Evolutionary conservation across 2,888 invertebrate genomes (phyloP), one percentile per base, ranked within the genome.

Genomic region (Heliconius hortense): DNA sequence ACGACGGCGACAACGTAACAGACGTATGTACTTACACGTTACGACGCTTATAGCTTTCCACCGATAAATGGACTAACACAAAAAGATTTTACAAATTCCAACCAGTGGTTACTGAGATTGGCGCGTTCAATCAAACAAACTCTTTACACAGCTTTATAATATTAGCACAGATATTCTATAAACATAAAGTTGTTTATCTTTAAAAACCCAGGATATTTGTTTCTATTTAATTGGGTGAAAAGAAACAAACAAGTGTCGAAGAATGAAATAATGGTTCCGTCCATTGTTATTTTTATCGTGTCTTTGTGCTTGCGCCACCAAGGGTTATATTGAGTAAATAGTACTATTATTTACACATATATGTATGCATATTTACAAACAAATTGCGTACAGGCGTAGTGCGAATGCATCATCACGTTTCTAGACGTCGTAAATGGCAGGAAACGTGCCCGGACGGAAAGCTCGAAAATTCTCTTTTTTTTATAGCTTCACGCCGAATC

Each of bases 341-440:
- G 24, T 56, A 43, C 39, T 64, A 64, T 64, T 64, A 39, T 66
- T 24, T 66, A 24, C 39, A 43, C 66, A 66, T 64, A 39, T 8
- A 66, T 66, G 3, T 39, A n/a, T 64, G 24, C 24, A 56, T 53
- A 68, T 53, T 28, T 53, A 68, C 53, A 31, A 53, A 53, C 31
- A 68, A 68, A 53, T 53, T 68, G 68, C 68, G 53, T 68, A 56
- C n/a, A 69, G 31, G 53, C 53, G 31, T 56, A 53, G 31, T 15
- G 69, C n/a, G 53, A 53, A 69, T 69, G 69, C 69, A 69, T 56
- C 69, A 56, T 56, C 69, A 56, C 69, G 53, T 56, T 31, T 35
- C 31, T 31, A 56, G 68, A 53, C 53, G 31, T 69, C 69, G 56
- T 69, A 56, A 53, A 69, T 31, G 53, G 31, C n/a, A 31, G 28